Evolutionary conservation across 2,797 vertebrate genomes (phyloP), one percentile per base, ranked within the genome.

Genomic region (Eupleurogrammus muticus): DNA sequence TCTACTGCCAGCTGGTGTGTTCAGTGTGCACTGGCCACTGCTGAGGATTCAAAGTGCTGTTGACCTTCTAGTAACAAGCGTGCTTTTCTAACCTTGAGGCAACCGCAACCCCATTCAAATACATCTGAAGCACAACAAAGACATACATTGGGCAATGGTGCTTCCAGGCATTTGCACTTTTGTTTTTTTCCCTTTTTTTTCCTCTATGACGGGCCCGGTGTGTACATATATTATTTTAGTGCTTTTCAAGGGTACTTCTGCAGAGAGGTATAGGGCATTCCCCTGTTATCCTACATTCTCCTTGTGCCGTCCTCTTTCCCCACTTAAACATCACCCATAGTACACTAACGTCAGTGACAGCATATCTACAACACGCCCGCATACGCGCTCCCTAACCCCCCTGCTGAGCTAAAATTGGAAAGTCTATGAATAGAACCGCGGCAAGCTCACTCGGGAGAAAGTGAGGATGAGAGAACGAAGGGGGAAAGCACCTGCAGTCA

Each of bases 361-460:
- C 65, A 69, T 70, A 81, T 66, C 63, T 48, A 75, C 70, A 72
- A 70, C 44, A 46, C 38, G 59, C 47, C 47, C n/a, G 67, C 35
- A 44, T 55, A 51, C 59, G 68, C 11, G 47, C 34, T 70, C 66
- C 79, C 75, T 17, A 70, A 28, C 66, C 63, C 75, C 75, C 77
- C 57, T n/a, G 66, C 56, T 49, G 70, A 81, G 85, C 83, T 89
- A 87, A 90, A 92, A 89, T 17, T 3, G 83, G 80, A 89, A 83
- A 73, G 70, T 81, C 90, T 92, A 90, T 90, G 90, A 86, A 91
- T 92, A 92, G 91, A 69, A 69, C 62, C 2, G 48, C 81, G 70
- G 76, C 20, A 42, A 51, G 87, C 76, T 87, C 82, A 76, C 69
- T 88, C 36, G 55, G 80, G 83, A 84, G 77, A 75, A 80, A 78